phyloP scores from a whole-genome alignment of 2,797 vertebrate genomes.

The Synaphobranchus kaupii region DNA sequence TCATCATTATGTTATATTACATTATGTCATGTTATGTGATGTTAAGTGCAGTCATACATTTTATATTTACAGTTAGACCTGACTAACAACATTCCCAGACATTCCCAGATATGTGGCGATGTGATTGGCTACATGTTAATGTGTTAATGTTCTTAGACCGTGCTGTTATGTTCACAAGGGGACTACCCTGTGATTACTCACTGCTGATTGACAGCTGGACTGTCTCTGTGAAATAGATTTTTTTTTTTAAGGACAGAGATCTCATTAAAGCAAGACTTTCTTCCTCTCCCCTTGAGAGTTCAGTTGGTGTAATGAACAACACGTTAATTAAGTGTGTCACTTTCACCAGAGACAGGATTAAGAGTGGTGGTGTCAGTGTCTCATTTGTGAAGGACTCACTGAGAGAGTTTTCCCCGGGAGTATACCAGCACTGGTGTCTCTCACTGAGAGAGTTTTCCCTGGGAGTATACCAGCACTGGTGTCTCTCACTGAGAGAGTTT shows the following conservation, averaged over 20 bases:
- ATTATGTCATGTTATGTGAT: no score
- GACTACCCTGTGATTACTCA: neutral
- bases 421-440: neutral
- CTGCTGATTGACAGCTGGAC: neutral
- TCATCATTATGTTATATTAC: no score
- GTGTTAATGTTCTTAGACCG: neutral
- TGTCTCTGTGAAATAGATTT: neutral
- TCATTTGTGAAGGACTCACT: neutral
- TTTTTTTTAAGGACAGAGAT: constrained; percentile 7
- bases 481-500: no score
- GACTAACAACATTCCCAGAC: no score
- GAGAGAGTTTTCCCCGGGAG: neutral
- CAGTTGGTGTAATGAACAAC: constrained; percentile 1
- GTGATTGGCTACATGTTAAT: neutral
- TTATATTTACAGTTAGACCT: no score
- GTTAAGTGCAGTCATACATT: no score
- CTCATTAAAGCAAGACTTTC: neutral
- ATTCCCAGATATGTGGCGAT: no score
- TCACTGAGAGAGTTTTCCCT: no score
- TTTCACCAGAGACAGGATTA: neutral
- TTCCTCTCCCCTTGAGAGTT: neutral
- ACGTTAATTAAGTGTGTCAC: neutral
- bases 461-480: no score
- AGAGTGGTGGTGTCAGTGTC: neutral
- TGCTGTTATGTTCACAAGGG: neutral